Base-by-base conservation (phyloP, 35 echinoderm and acorn worm species). In the Ophiothrix spiculata region DNA sequence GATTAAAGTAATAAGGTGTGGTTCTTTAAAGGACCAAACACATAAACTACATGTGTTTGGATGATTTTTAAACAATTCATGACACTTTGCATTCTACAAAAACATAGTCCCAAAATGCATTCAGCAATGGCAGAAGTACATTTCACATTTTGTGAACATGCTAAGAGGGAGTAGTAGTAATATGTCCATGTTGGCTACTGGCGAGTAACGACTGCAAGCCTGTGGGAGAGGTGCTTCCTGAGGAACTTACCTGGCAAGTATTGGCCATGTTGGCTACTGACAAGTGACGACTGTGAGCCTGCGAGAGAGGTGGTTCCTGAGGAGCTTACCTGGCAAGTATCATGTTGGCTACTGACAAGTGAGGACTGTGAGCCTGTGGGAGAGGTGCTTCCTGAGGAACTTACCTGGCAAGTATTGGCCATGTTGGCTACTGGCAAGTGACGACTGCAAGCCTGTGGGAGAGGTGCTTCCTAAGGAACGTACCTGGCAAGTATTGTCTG, bases 341-440 rank as follows among this genome's bases (percentile, higher is more conserved):
- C n/a, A n/a, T n/a, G n/a, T n/a, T 69, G 60, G 60, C 60, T 69
- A 69, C 60, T 69, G 25, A 28, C 60, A 69, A 69, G 23, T 69
- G 60, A 69, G 29, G 60, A 69, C 23, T 69, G 60, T 69, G 60
- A 69, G 60, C 60, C 60, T 69, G 60, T 69, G 23, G 60, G 60
- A 69, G 60, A 69, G 60, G 6, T 69, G 60, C 60, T 69, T 15
- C 60, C 60, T 15, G 60, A 49, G 42, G 19, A 10, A 19, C 42
- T 49, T 69, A 69, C 60, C 23, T 69, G 60, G 60, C 60, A 69
- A 12, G 29, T 69, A 69, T 69, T 69, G 60, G 4, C 60, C 60
- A 69, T 69, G 60, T n/a, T 69, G 60, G 60, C 60, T 69, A 69
- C 60, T 69, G 25, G 60, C 60, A 69, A 69, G 23, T 69, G 60